Evolutionary conservation across 2,888 invertebrate genomes (phyloP).

Genomic region (Tuberolachnus salignus): DNA sequence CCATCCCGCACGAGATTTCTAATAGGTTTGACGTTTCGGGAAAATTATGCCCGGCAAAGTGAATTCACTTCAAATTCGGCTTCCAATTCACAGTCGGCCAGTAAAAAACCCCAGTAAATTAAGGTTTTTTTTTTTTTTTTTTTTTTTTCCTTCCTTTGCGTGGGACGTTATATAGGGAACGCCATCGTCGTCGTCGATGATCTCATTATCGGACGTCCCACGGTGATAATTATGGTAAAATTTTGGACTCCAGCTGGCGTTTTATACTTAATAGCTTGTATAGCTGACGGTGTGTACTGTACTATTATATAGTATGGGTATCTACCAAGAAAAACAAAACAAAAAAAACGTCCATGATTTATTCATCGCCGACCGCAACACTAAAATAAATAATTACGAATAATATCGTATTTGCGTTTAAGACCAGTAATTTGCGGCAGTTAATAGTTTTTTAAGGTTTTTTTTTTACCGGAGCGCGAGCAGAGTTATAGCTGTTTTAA

Average conservation of each 20-base stretch:
- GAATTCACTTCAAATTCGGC: not conserved
- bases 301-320: too few species aligned
- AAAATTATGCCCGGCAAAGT: conserved; percentile 23
- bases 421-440: too few species aligned
- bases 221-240: conserved; percentile 22
- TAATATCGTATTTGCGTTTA: not conserved
- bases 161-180: conserved; percentile 23
- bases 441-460: not conserved
- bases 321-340: too few species aligned
- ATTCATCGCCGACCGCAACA: not conserved
- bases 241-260: not conserved
- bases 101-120: too few species aligned
- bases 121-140: conserved; percentile 16
- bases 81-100: not conserved
- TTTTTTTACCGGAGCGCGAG: not conserved
- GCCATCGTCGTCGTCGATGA: conserved; percentile 24
- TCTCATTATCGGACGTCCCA: conserved; percentile 41
- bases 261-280: not conserved
- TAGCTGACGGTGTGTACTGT: too few species aligned
- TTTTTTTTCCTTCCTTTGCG: not conserved
- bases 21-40: not conserved
- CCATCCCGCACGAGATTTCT: too few species aligned
- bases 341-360: not conserved
- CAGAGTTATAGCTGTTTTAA: too few species aligned
- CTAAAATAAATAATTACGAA: not conserved